phyloP scores from a whole-genome alignment of 2,797 vertebrate genomes.

The Taeniopygia guttata region DNA sequence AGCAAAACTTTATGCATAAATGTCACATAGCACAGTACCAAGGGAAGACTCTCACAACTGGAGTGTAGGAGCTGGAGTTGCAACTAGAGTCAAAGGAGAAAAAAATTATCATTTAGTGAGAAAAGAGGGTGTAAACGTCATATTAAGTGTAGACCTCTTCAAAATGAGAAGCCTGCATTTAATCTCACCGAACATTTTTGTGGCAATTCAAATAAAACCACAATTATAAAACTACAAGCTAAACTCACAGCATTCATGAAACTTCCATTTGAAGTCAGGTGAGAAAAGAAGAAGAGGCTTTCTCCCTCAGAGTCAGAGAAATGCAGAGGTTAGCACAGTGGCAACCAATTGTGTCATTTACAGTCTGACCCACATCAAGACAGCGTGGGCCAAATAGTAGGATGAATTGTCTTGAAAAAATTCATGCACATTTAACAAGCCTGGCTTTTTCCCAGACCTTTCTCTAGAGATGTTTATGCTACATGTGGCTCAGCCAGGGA shows the following conservation, averaged over 20 bases:
- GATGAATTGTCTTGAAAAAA: not conserved
- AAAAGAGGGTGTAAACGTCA: slow-evolving; percentile 44
- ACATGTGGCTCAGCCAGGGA: not conserved
- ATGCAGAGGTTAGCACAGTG: not conserved
- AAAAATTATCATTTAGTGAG: slow-evolving; percentile 36
- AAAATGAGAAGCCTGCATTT: slow-evolving; percentile 35
- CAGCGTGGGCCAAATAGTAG: not conserved
- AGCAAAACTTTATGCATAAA: not conserved
- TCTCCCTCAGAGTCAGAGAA: slow-evolving; percentile 10
- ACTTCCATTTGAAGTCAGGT: slow-evolving; percentile 38
- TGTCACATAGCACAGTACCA: not conserved
- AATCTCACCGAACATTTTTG: slow-evolving; percentile 53
- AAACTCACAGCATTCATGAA: not conserved
- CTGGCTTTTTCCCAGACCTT: not conserved
- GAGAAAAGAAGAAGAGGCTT: slow-evolving; percentile 36
- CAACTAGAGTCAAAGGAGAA: slow-evolving; percentile 14
- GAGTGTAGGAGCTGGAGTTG: not conserved
- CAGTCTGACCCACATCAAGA: slow-evolving; percentile 38
- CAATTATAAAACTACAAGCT: not conserved
- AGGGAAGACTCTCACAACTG: not conserved
- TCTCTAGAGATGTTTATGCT: not conserved
- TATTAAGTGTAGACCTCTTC: slow-evolving; percentile 25
- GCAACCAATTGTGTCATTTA: slow-evolving; percentile 5
- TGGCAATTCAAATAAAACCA: slow-evolving; percentile 51
- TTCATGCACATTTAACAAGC: not conserved